Evolutionary conservation across 1,140 invertebrate genomes (phyloP).

Genomic region (Drosophila setifemur): DNA sequence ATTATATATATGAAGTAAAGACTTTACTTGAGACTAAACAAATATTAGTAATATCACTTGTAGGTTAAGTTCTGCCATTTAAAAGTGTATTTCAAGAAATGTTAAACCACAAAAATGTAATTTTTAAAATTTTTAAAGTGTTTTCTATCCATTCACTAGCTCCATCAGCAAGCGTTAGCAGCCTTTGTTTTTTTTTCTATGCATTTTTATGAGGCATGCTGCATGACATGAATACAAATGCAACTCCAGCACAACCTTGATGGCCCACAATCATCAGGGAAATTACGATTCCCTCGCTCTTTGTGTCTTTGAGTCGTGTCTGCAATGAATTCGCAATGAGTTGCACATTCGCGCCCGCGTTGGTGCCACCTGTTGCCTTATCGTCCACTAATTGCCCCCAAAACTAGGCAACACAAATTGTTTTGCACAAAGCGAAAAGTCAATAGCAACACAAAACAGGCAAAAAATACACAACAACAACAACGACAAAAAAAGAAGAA

Average conservation of each 20-base stretch:
- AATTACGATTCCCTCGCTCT: constrained; percentile 18
- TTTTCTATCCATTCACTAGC: not conserved
- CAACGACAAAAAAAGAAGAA: not conserved
- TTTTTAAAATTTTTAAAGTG: too few relatives aligned
- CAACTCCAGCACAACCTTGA: constrained; percentile 13
- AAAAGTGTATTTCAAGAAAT: too few relatives aligned
- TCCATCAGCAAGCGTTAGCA: not conserved
- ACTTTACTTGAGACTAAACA: too few relatives aligned
- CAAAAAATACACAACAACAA: too few relatives aligned
- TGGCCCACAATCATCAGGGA: constrained; percentile 30
- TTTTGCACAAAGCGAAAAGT: constrained; percentile 49
- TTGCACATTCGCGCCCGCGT: constrained; percentile 18
- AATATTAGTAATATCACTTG: too few relatives aligned
- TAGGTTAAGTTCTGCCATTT: too few relatives aligned
- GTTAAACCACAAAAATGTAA: too few relatives aligned
- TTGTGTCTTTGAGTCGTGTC: constrained; percentile 35
- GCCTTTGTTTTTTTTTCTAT: constrained; percentile 11
- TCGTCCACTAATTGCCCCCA: constrained; percentile 58
- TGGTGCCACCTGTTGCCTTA: constrained; percentile 49
- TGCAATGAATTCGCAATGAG: constrained; percentile 68
- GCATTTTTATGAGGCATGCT: constrained; percentile 25
- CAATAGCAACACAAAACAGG: constrained; percentile 31
- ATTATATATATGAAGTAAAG: too few relatives aligned
- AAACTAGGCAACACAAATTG: constrained; percentile 64
- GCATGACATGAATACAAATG: constrained; percentile 27